Conservation (phyloP, 2,888 invertebrate species). For the Brachyopa scutellaris region DNA sequence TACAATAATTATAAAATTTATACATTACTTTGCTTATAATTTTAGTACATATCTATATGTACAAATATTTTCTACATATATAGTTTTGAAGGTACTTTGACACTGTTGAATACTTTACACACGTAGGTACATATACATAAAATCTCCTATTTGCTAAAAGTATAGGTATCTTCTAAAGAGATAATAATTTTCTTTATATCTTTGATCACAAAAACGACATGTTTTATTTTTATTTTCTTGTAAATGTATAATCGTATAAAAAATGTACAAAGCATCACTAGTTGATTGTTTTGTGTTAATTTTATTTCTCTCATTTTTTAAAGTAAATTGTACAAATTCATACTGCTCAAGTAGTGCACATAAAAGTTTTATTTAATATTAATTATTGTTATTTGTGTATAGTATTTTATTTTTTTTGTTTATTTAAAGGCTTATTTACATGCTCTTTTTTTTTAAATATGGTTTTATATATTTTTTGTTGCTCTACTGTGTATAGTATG, state of each 20-base stretch:
- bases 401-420: neutral
- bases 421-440: conserved; percentile 56
- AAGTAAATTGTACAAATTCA: conserved; percentile 56
- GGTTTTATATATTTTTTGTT: no score
- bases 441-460: conserved; percentile 7
- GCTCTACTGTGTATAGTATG: neutral
- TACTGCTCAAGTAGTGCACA: conserved; percentile 55
- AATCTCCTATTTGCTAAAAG: conserved; percentile 5
- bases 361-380: conserved; percentile 23
- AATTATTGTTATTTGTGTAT: conserved; percentile 28
- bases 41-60: neutral
- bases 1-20: neutral
- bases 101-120: conserved; percentile 57
- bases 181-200: neutral
- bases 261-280: conserved; percentile 70
- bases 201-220: conserved; percentile 34
- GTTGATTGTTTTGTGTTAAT: conserved; percentile 47
- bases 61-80: no score
- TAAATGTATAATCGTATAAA: conserved; percentile 57
- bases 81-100: conserved; percentile 67
- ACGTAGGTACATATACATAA: conserved; percentile 6
- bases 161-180: conserved; percentile 14
- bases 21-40: no score
- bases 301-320: neutral
- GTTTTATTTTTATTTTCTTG: neutral